Evolutionary conservation across 2,113 vertebrate genomes (phyloP), one percentile per base, ranked within the genome.

Genomic region (Pygoscelis antarcticus): DNA sequence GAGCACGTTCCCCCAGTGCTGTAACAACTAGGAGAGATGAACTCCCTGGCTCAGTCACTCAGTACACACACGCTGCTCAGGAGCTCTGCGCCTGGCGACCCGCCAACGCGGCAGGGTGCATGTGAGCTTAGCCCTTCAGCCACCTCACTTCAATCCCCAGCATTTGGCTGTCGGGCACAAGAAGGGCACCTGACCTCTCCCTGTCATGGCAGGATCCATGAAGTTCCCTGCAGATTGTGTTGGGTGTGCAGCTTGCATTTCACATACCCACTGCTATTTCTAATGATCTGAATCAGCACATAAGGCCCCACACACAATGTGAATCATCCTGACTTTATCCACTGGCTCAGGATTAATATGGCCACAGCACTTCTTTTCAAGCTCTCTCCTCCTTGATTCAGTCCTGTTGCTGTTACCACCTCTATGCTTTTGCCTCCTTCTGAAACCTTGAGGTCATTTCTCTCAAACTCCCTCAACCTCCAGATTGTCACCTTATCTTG

Each of bases 41-140:
- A 32, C 9, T 11, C 47, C 27, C 20, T 51, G 78, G 16, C 44
- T 38, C 32, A 12, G 40, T 30, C 40, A 7, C 26, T 32, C 30
- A 9, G 66, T 5, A 29, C 11, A 5, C 32, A 11, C 7, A 17
- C 0, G 2, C 34, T 47, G 38, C 79, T 65, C 44, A 36, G 74
- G 72, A 69, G 34, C 54, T 44, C 46, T 49, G 22, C 0, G 1
- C 55, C 46, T 42, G n/a, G 26, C 0, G 3, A 40, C 29, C 32
- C 46, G 47, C 26, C 54, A 75, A 11, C 0, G 2, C 0, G 0
- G 58, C 0, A 0, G 11, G 69, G 29, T 12, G 12, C 42, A 25
- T 0, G 1, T 0, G 4, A 40, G 13, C 66, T 64, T 52, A 77
- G 84, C 46, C 51, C 47, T 74, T 69, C 1, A 4, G 40, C 62